Percentiles rank a stretch among this genome's conserved stretches.
Conservation (phyloP, 1,140 invertebrate species). For the Oncopodura yosiiana region DNA sequence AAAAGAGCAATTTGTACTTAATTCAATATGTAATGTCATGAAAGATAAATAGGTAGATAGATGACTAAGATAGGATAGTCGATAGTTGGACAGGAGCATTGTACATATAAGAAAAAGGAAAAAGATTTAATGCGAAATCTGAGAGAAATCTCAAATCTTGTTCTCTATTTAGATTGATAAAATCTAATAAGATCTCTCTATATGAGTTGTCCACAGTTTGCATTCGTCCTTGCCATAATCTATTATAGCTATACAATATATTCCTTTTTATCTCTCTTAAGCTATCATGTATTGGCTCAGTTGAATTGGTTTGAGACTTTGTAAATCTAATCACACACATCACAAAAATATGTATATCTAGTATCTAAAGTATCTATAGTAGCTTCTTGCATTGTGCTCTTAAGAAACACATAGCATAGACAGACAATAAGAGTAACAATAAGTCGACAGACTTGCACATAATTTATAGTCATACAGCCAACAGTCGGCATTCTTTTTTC, state of each 20-base stretch:
- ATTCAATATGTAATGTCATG: too few relatives aligned
- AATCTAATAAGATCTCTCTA: conserved; percentile 27
- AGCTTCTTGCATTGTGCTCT: conserved; percentile 10
- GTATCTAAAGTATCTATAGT: conserved; percentile 3
- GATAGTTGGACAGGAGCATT: not conserved
- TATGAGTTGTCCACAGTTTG: too few relatives aligned
- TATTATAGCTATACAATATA: not conserved
- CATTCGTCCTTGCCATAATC: too few relatives aligned
- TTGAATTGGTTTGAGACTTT: not conserved
- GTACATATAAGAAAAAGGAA: conserved; percentile 12
- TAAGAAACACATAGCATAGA: too few relatives aligned
- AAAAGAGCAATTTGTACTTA: too few relatives aligned
- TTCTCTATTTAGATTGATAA: conserved; percentile 24
- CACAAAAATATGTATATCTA: not conserved
- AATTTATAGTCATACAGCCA: conserved; percentile 25
- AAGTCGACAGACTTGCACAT: conserved; percentile 25
- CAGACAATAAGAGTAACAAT: conserved; percentile 20
- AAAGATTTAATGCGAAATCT: conserved; percentile 22
- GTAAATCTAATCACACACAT: too few relatives aligned
- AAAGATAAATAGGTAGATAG: not conserved
- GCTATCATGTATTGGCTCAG: not conserved
- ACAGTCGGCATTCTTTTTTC: conserved; percentile 20
- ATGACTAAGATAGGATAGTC: not conserved
- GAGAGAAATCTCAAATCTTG: conserved; percentile 21
- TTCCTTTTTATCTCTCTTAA: not conserved